Base-by-base conservation (phyloP, 1,140 invertebrate genomes). In the Gonioctena quinquepunctata region DNA sequence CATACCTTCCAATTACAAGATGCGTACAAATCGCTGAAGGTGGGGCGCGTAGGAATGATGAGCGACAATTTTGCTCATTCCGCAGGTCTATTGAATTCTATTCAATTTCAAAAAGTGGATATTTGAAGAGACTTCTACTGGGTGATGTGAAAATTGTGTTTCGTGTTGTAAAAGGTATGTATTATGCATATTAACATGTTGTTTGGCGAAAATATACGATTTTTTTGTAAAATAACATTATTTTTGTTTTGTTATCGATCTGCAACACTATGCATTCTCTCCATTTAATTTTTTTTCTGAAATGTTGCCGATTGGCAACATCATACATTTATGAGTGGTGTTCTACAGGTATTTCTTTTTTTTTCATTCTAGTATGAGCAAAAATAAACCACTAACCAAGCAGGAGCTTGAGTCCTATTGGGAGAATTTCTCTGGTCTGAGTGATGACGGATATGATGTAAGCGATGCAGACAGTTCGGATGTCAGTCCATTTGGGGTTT, bases 331-430 rank as follows among this genome's bases (percentile, higher is more conserved):
- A 54, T 54, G 50, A 54, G 50, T 54, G 6, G n/a, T 54, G 18
- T 18, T 8, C 6, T 5, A 8, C 6, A 8, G 6, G 6, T 16
- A 8, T 13, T 54, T n/a, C n/a, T n/a, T n/a, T 54, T 54, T 54
- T 42, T 54, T 54, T 54, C 18, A 54, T 54, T 54, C 18, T 54
- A 54, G 16, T 59, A 59, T 59, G 19, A 23, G 21, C 16, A 22
- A 26, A 23, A 59, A 59, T 1, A 59, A 59, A 22, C 16, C 21
- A 21, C 23, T 59, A 22, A 59, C 21, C 8, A 2, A 59, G 21
- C 16, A 59, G 21, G n/a, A 59, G 0, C 21, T 27, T 18, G 49
- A 69, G 59, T 42, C 66, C 28, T 67, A 70, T 78, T 78, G 22
- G 22, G 26, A 5, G 13, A 25, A 60, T 60, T 26, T 60, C 7